Percentiles rank a stretch among this genome's conserved stretches.
Evolutionary conservation across 2,888 invertebrate genomes (phyloP).

Genomic region (Cheilosia impressa): DNA sequence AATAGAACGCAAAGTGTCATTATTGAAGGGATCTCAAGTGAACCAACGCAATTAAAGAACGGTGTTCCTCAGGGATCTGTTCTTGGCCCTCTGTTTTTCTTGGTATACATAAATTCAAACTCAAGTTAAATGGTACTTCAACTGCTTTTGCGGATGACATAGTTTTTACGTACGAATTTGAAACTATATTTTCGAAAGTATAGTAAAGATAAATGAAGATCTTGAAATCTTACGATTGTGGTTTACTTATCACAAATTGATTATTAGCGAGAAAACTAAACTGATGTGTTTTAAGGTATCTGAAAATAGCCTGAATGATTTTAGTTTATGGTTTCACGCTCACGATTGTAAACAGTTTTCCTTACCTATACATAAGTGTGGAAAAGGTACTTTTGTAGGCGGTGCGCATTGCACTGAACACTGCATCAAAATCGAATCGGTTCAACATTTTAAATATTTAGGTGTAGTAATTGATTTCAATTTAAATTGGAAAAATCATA

Average conservation of each 20-base stretch:
- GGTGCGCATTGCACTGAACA: background rate
- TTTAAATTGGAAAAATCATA: constrained; percentile 24
- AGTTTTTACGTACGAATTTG: background rate
- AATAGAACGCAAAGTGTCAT: background rate
- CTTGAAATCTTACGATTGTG: constrained; percentile 6
- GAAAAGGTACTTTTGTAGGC: no score
- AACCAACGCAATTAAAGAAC: background rate
- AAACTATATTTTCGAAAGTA: background rate
- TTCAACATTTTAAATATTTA: constrained; percentile 12
- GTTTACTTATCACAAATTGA: constrained; percentile 27
- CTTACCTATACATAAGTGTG: no score
- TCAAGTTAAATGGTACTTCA: no score
- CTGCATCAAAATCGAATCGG: constrained; percentile 16
- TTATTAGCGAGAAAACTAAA: background rate
- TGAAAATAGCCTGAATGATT: background rate
- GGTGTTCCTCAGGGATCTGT: constrained; percentile 17
- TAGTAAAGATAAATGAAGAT: constrained; percentile 21
- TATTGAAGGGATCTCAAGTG: background rate
- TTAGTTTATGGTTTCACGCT: no score
- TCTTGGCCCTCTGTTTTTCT: constrained; percentile 1
- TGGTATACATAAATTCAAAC: constrained; percentile 5
- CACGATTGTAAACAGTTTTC: no score
- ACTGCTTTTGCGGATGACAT: background rate
- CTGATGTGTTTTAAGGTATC: constrained; percentile 2
- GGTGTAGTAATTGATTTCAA: constrained; percentile 10